Evolutionary conservation across 1,140 invertebrate genomes (phyloP), one percentile per base, ranked within the genome.

Genomic region (Phymastichus coffea): DNA sequence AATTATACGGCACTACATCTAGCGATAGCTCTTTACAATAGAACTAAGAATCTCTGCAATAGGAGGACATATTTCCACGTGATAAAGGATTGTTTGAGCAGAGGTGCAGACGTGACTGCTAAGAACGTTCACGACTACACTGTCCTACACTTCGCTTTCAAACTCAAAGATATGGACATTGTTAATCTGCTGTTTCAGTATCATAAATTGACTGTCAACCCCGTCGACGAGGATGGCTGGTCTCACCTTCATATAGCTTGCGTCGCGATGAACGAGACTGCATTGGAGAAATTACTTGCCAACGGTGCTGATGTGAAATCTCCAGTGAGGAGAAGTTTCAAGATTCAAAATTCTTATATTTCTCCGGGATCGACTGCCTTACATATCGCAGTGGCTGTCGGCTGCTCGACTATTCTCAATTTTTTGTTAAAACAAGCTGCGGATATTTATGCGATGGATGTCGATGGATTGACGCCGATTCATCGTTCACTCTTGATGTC

Each of bases 191-290:
- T 51, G 2, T 14, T 51, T 15, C 23, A 8, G 7, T 19, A 4
- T 6, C 48, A 51, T 38, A n/a, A 3, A 14, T 22, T n/a, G 9
- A 33, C 8, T 41, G 14, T 28, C 4, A 53, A 53, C 20, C 51
- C 51, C 3, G 19, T 19, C 0, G 37, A 53, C 28, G 9, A 26
- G 6, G 19, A 8, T 6, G 23, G 35, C 17, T 41, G 40, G 15
- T 53, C 51, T 41, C 51, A 53, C n/a, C 41, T 41, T 14, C 35
- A 53, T 41, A 12, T 15, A 12, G 37, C 35, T 19, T 53, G 51
- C 22, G 28, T 41, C 22, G 28, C 8, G 6, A 41, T 40, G 17
- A 17, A 53, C 17, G n/a, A 23, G 8, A 41, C 9, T 17, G 8
- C 41, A 6, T 35, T 53, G 1, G 8, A 53, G 19, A 17, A n/a